Percentiles rank a stretch among this genome's conserved stretches.
phyloP scores from a whole-genome alignment of 1,140 invertebrate genomes.

The Parasteatoda tepidariorum region DNA sequence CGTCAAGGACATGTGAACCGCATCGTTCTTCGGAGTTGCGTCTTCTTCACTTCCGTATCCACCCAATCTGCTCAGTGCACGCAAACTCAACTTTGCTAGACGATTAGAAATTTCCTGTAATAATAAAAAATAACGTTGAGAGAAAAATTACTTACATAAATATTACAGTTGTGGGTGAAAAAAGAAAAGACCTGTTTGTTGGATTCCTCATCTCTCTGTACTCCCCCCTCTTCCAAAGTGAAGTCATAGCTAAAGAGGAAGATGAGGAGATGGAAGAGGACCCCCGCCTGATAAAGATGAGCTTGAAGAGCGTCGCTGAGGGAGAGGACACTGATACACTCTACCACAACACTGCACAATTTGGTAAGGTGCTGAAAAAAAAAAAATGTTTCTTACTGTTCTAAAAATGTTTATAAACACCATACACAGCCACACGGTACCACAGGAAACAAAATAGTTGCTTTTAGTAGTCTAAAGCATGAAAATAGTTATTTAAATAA shows the following conservation, averaged over 20 bases:
- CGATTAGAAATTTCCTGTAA: conserved; percentile 89
- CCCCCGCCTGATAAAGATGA: conserved; percentile 89
- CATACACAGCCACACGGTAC: too few relatives aligned
- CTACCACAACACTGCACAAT: conserved; percentile 83
- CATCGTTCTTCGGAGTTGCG: conserved; percentile 74
- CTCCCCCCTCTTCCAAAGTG: conserved; percentile 96
- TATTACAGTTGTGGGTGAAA: background rate
- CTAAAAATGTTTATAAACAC: background rate
- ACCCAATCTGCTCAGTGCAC: conserved; percentile 84
- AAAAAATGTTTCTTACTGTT: conserved; percentile 15
- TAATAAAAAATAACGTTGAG: conserved; percentile 53
- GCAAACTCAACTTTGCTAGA: conserved; percentile 86
- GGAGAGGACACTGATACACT: conserved; percentile 85
- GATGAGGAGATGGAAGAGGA: conserved; percentile 90
- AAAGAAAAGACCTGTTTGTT: conserved; percentile 79
- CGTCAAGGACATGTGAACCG: conserved; percentile 77
- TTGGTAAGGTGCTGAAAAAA: conserved; percentile 73
- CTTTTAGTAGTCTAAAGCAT: too few relatives aligned
- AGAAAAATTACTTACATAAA: conserved; percentile 8
- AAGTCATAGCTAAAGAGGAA: conserved; percentile 97
- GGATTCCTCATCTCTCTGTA: conserved; percentile 83
- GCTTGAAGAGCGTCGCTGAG: conserved; percentile 88
- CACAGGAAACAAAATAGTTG: too few relatives aligned
- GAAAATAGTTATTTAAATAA: too few relatives aligned
- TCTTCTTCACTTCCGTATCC: conserved; percentile 77